Evolutionary conservation across 2,113 vertebrate genomes (phyloP), one percentile per base, ranked within the genome.

Genomic region (Saccopteryx bilineata): DNA sequence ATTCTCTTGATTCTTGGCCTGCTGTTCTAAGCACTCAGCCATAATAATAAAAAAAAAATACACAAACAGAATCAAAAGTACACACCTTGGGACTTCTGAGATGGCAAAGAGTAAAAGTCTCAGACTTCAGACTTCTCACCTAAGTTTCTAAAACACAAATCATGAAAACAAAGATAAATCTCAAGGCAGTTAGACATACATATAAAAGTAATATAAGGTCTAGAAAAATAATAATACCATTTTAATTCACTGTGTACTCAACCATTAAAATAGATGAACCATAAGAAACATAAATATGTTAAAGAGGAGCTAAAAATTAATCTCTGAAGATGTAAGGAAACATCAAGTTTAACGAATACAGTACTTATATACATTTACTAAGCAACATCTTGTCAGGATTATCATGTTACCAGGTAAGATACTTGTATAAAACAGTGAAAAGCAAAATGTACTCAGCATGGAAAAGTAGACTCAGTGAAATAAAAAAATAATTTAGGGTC

Each of bases 81-180:
- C 15, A 54, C 28, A 54, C 31, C 50, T 17, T 12, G 60, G 33
- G 60, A 60, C 28, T 75, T 74, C 60, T 52, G 26, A 58, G 50
- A 83, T 54, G 39, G 79, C 60, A 58, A 84, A 71, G 50, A 75
- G 2, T 33, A 39, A 54, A 60, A 76, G 52, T 4, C 52, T 15
- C 50, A 86, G 24, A 31, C 26, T 78, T 12, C 48, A 84, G 50
- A 39, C 23, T 39, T 72, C n/a, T 33, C 33, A 56, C 72, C 60
- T 66, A 86, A 19, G 69, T 80, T 80, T 86, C 81, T 80, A 63
- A 71, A 80, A 33, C 52, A 78, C 17, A 84, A 85, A 72, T 87
- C 54, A 79, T 5, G 26, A 46, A 79, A 69, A 78, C 54, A 50
- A n/a, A 52, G n/a, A 82, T 61, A 75, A 86, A 86, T 58, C 58